phyloP scores from a whole-genome alignment of 2,888 invertebrate genomes.

The Rotaria sp. region DNA sequence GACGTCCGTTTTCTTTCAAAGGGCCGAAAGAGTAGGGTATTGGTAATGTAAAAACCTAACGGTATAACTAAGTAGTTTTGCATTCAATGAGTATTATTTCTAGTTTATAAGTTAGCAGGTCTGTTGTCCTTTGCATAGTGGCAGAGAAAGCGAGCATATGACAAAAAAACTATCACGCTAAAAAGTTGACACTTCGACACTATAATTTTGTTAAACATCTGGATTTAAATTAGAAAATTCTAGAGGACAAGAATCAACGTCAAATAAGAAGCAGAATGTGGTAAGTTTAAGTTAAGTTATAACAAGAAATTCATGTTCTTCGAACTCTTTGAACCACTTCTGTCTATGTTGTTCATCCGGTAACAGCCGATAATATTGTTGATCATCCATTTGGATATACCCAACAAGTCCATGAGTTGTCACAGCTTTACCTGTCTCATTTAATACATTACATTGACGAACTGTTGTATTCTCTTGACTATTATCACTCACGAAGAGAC shows the following conservation, averaged over 20 bases:
- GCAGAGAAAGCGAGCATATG: no score
- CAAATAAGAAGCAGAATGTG: background rate
- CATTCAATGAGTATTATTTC: no score
- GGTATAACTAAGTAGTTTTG: no score
- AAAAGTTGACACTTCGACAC: no score
- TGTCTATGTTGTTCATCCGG: background rate
- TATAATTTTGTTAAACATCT: background rate
- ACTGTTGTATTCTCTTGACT: background rate
- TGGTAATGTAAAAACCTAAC: no score
- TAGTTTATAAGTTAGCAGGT: no score
- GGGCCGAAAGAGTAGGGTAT: no score
- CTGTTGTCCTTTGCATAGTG: no score
- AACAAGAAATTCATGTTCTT: background rate
- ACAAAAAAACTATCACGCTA: no score
- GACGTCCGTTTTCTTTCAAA: no score
- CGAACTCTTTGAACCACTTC: background rate
- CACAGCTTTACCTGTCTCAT: background rate
- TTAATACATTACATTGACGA: background rate
- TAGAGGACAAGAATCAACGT: background rate
- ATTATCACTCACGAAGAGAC: background rate
- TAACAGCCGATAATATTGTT: background rate
- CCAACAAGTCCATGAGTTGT: background rate
- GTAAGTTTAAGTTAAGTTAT: background rate
- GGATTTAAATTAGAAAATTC: background rate
- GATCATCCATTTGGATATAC: background rate